These are phyloP conservation scores for Chinchilla lanigera DNA, from an alignment of 2,113 vertebrate genomes.

Conservation along the genomic window DNA sequence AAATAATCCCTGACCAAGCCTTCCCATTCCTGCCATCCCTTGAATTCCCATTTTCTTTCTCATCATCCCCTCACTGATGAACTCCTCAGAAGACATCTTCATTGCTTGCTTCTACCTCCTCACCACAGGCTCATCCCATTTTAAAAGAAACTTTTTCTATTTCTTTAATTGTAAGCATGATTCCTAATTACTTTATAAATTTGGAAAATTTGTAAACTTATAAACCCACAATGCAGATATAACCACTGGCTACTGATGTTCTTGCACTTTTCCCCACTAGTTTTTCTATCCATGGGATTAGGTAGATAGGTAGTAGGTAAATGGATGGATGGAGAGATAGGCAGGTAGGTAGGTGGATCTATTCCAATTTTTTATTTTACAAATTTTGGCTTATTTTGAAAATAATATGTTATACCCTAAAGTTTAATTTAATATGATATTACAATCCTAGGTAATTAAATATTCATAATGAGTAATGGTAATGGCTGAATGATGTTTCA, in stretches of 20 bases:
- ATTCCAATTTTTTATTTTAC: background rate
- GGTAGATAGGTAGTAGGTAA: background rate
- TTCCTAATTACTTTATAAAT: background rate
- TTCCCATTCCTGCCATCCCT: background rate
- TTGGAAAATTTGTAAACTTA: background rate
- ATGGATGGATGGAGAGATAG: background rate
- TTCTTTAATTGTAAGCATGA: background rate
- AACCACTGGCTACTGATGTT: background rate
- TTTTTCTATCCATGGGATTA: background rate
- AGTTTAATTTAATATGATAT: background rate
- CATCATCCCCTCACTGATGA: background rate
- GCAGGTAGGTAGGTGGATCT: background rate
- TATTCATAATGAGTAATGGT: background rate
- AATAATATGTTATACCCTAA: background rate
- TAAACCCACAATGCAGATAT: background rate
- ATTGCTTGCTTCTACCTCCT: background rate
- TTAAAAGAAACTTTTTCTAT: conserved; percentile 7
- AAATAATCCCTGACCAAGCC: background rate
- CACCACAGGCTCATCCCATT: background rate
- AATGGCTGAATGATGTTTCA: background rate
- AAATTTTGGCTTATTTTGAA: background rate
- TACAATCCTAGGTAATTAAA: background rate
- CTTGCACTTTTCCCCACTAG: background rate
- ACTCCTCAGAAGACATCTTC: background rate
- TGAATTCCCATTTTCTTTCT: background rate